Conservation (phyloP, 2,113 vertebrate species). For the Rousettus leschenaultii region DNA sequence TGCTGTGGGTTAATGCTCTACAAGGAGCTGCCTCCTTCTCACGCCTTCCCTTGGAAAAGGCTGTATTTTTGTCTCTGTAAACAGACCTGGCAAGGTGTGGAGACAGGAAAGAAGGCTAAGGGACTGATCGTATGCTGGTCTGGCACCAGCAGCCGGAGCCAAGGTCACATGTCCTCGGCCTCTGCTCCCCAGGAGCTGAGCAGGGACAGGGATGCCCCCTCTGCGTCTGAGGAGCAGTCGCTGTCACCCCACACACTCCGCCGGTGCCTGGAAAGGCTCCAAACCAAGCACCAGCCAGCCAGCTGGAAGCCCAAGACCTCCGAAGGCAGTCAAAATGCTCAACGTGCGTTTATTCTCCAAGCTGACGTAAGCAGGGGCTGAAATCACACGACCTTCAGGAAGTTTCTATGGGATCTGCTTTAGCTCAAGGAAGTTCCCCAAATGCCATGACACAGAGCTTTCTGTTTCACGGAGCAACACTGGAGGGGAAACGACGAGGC, state of each 20-base stretch:
- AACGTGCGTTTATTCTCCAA: not conserved
- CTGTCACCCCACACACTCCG: not conserved
- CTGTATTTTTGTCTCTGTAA: not conserved
- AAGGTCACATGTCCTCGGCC: no score
- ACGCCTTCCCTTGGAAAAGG: not conserved
- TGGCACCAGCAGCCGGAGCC: not conserved
- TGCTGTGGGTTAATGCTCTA: not conserved
- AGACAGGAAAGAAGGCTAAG: not conserved
- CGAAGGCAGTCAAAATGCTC: not conserved
- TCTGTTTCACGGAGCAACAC: not conserved
- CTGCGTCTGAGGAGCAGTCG: no score
- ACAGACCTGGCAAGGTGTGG: not conserved
- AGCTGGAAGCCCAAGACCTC: not conserved
- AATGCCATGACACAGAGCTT: not conserved
- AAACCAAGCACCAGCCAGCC: not conserved
- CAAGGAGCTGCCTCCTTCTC: not conserved
- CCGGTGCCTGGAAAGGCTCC: not conserved
- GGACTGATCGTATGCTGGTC: no score
- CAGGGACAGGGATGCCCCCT: not conserved
- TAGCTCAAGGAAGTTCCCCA: not conserved
- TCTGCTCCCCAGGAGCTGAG: rapidly evolving
- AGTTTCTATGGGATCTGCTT: not conserved
- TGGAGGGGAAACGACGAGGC: not conserved
- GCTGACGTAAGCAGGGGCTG: not conserved
- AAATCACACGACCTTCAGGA: not conserved